Evolutionary conservation across 2,797 vertebrate species (phyloP), one percentile per base, ranked within the genome.

Genomic region (Neosilurus hyrtlii): DNA sequence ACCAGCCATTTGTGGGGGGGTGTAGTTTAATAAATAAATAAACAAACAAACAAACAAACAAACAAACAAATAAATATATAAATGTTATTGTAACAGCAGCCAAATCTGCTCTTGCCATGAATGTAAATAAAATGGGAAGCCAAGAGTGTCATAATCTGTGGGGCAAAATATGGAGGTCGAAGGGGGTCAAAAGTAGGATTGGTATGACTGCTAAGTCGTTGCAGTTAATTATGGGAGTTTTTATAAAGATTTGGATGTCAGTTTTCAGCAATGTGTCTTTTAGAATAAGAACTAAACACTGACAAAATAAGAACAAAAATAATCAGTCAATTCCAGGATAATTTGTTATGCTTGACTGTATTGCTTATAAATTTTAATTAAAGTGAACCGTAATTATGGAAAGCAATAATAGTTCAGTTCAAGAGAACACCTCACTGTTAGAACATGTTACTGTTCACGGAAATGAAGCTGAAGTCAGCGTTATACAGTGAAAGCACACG

Each of bases 401-500:
- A 57, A 59, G 18, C 54, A 59, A 22, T 57, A 74, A 56, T 35
- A 57, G 24, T 56, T 26, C 8, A 30, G 24, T 2, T 59, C 22
- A 59, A 59, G 4, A 59, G 54, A 59, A 75, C 54, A 14, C 10
- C 54, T 75, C 30, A 9, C 26, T 37, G 54, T 22, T 75, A 35
- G 54, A 59, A 22, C 30, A 2, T 56, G 54, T 14, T 18, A 14
- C 51, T 56, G 54, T 59, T 75, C 56, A 3, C 18, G 10, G 73
- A 59, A 75, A 75, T 59, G 73, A 75, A 59, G 18, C 12, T 35
- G 54, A 22, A 75, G 54, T 37, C 4, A 51, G 52, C 54, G 73
- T 75, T 75, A 75, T 14, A 22, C 18, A 75, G 52, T 57, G 72
- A 74, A 74, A 56, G 73, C 54, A 22, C 54, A 75, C 54, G 30